A percentile compares a stretch with the other conserved stretches of the same genome.
Conservation (phyloP, 2,797 vertebrate species). For the Clarias fuscus region DNA sequence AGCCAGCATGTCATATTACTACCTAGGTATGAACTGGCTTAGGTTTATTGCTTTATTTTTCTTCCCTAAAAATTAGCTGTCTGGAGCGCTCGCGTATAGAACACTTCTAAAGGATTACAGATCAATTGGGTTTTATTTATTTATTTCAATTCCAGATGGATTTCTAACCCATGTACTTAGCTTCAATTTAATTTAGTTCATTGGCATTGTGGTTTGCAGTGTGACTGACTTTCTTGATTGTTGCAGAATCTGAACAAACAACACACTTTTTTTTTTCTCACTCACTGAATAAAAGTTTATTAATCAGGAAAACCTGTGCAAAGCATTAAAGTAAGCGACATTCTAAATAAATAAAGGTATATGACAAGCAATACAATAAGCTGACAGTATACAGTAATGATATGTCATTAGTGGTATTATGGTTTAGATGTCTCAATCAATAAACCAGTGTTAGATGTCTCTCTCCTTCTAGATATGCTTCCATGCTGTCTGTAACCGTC, state of each 20-base stretch:
- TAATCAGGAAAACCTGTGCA: not conserved
- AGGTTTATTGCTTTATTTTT: conserved; percentile 60
- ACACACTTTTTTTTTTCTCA: not conserved
- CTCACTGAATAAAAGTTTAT: not conserved
- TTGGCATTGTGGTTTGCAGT: not conserved
- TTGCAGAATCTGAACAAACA: not conserved
- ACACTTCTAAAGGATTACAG: not conserved
- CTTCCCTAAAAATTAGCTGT: conserved; percentile 58
- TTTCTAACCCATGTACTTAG: not conserved
- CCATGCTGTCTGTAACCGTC: too few species aligned
- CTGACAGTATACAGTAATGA: not conserved
- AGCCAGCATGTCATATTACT: conserved; percentile 50
- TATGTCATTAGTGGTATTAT: not conserved
- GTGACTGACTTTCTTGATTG: not conserved
- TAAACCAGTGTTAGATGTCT: not conserved
- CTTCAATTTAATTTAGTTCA: not conserved
- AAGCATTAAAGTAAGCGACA: not conserved
- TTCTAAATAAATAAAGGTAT: not conserved
- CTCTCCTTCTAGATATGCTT: too few species aligned
- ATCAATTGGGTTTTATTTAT: not conserved
- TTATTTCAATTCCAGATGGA: not conserved
- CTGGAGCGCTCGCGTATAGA: conserved; percentile 46
- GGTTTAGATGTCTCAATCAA: not conserved
- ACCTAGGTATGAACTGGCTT: conserved; percentile 48
- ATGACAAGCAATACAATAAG: not conserved